phyloP scores from a whole-genome alignment of 2,113 vertebrate species.

The Protomyctophum bolini region DNA sequence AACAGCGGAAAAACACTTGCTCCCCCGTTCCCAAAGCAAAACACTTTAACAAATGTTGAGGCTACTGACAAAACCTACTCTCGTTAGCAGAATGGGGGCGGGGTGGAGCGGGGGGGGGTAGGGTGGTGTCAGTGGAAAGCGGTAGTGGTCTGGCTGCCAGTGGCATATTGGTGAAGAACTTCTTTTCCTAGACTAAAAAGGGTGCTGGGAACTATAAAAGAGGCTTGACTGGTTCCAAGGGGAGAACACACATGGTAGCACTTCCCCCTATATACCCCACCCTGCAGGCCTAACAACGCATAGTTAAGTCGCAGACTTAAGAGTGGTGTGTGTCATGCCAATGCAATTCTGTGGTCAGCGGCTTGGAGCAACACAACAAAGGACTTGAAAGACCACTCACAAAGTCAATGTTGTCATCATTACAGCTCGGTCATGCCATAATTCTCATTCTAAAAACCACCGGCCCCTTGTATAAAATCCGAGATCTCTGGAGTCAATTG shows the following conservation, averaged over 20 bases:
- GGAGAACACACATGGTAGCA: conserved; percentile 60
- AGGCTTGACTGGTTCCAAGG: conserved; percentile 41
- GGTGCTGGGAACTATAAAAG: conserved; percentile 35
- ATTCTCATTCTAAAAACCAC: conserved; percentile 17
- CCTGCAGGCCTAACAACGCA: conserved; percentile 23
- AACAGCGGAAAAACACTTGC: conserved; percentile 23
- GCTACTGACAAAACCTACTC: conserved; percentile 15
- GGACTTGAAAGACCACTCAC: conserved; percentile 46
- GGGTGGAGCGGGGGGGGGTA: not conserved
- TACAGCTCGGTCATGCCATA: conserved; percentile 29
- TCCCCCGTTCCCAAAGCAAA: conserved; percentile 15
- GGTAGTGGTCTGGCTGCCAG: conserved; percentile 16
- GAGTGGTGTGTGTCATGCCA: conserved; percentile 54
- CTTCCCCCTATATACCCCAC: conserved; percentile 42
- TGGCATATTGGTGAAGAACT: conserved; percentile 12
- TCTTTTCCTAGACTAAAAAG: conserved; percentile 37
- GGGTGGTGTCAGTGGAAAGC: too few relatives aligned
- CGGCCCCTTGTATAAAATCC: conserved; percentile 31
- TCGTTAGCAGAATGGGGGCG: not conserved
- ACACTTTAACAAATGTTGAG: conserved; percentile 23
- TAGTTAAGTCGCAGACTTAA: conserved; percentile 34
- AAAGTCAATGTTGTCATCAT: conserved; percentile 43
- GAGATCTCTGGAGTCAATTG: conserved; percentile 33
- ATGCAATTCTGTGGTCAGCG: conserved; percentile 55
- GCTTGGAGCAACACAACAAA: conserved; percentile 59